Evolutionary conservation across 2,888 invertebrate genomes (phyloP).

Genomic region (Bruchidius siliquastri): DNA sequence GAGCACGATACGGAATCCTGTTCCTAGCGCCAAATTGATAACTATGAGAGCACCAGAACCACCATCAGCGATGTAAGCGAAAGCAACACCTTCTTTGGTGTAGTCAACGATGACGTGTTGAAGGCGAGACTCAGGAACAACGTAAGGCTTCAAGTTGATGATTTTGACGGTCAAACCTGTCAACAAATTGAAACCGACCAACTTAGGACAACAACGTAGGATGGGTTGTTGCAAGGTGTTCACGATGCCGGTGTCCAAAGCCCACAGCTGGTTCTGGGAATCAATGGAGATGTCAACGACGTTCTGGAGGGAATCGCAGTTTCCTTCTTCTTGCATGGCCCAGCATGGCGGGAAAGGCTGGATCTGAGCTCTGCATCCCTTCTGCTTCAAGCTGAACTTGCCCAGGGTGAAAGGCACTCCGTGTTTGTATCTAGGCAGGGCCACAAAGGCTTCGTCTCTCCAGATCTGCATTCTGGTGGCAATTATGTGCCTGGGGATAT

Average conservation of each 20-base stretch:
- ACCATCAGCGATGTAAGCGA: slow-evolving; percentile 51
- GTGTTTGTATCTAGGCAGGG: slow-evolving; percentile 56
- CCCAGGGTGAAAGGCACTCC: slow-evolving; percentile 61
- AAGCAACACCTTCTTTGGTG: slow-evolving; percentile 48
- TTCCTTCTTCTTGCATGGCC: slow-evolving; percentile 66
- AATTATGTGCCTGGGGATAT: slow-evolving; percentile 57
- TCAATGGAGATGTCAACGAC: slow-evolving; percentile 63
- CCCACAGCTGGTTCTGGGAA: slow-evolving; percentile 56
- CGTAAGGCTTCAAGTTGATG: slow-evolving; percentile 45
- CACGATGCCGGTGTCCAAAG: slow-evolving; percentile 56
- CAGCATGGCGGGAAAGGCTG: slow-evolving; percentile 64
- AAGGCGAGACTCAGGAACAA: slow-evolving; percentile 51
- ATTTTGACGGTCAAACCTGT: slow-evolving; percentile 56
- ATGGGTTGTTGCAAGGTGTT: slow-evolving; percentile 57
- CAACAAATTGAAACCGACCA: slow-evolving; percentile 55
- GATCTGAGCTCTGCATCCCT: slow-evolving; percentile 50
- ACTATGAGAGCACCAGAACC: slow-evolving; percentile 49
- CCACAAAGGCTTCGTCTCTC: slow-evolving; percentile 55
- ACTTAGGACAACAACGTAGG: slow-evolving; percentile 56
- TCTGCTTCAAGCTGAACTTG: slow-evolving; percentile 50
- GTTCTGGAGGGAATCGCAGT: slow-evolving; percentile 65
- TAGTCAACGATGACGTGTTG: slow-evolving; percentile 60
- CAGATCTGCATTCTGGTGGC: slow-evolving; percentile 58
- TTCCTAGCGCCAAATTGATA: slow-evolving; percentile 50
- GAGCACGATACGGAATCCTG: slow-evolving; percentile 55